Evolutionary conservation across 1,140 invertebrate species (phyloP).

Genomic region (Lasioglossum albipes): DNA sequence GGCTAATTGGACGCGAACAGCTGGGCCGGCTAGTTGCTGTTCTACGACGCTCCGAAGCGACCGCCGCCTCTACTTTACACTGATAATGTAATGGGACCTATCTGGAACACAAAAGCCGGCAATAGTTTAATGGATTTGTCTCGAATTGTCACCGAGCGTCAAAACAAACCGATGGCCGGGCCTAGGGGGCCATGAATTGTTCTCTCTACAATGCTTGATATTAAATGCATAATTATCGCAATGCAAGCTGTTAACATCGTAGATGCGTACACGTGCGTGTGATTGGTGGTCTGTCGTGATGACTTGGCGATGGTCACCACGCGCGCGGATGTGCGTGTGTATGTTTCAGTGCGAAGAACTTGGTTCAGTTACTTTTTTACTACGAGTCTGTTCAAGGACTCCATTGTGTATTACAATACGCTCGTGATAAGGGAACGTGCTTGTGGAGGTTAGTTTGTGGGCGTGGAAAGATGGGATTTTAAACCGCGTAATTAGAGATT

Average conservation of each 20-base stretch:
- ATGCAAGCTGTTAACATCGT: conserved; percentile 15
- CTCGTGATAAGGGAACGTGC: too few relatives aligned
- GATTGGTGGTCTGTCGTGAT: neutral
- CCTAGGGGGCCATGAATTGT: conserved; percentile 9
- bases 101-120: conserved; percentile 76
- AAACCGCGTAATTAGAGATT: neutral
- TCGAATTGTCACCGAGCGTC: conserved; percentile 73
- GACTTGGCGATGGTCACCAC: conserved; percentile 1
- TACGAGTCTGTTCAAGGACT: too few relatives aligned
- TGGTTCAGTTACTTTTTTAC: too few relatives aligned
- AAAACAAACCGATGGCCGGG: conserved; percentile 69
- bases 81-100: conserved; percentile 78
- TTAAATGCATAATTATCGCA: conserved; percentile 43
- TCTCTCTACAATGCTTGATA: conserved; percentile 11
- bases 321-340: neutral
- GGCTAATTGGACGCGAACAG: conserved; percentile 80
- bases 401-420: too few relatives aligned
- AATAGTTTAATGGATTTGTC: conserved; percentile 77
- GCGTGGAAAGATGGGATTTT: neutral
- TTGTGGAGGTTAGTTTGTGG: neutral
- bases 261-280: conserved; percentile 1
- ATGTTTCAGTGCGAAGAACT: too few relatives aligned
- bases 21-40: conserved; percentile 71
- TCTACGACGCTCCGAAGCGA: conserved; percentile 40
- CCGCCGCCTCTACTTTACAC: conserved; percentile 73